Base-by-base conservation (phyloP, 2,113 vertebrate genomes). In the Lasiurus cinereus region DNA sequence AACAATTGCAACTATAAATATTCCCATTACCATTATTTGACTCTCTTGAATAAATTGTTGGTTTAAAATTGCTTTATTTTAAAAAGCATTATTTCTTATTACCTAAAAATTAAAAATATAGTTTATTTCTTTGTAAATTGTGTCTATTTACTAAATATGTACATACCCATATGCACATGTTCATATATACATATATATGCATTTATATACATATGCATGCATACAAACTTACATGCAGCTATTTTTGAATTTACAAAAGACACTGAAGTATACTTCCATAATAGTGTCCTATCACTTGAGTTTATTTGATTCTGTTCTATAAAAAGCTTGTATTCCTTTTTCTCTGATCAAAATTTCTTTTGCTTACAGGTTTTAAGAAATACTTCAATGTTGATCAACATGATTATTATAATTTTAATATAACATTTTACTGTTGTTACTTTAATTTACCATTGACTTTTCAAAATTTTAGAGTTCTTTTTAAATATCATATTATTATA, bases 11-110 rank as follows among this genome's bases (percentile, higher is more conserved):
- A 10, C 24, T 56, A 4, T 39, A n/a, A 1, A 62, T 73, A 13
- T 36, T 50, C n/a, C 46, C 13, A 18, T 76, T 79, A 43, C n/a
- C 52, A 50, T 87, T 64, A 87, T 73, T 73, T 74, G 14, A 66
- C 29, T 72, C 15, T 78, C 46, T 67, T 54, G 9, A 77, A 31
- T 91, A 90, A 84, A 21, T 21, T 46, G 1, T 24, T 33, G 29
- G 66, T 29, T 54, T 78, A 74, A 59, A 90, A 36, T 72, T 76
- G 46, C 3, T 92, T 83, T 59, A 54, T 94, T 85, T 94, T 92
- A 70, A 93, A 83, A 46, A 8, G 36, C 1, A 46, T 50, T 85
- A n/a, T 15, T 76, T 66, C 56, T 87, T 76, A 80, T 48, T 79
- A 15, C 36, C 62, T 94, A 69, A 77, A 94, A 83, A 83, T 18